Evolutionary conservation across 2,113 vertebrate genomes (phyloP), one percentile per base, ranked within the genome.

Genomic region (Callocephalon fimbriatum): DNA sequence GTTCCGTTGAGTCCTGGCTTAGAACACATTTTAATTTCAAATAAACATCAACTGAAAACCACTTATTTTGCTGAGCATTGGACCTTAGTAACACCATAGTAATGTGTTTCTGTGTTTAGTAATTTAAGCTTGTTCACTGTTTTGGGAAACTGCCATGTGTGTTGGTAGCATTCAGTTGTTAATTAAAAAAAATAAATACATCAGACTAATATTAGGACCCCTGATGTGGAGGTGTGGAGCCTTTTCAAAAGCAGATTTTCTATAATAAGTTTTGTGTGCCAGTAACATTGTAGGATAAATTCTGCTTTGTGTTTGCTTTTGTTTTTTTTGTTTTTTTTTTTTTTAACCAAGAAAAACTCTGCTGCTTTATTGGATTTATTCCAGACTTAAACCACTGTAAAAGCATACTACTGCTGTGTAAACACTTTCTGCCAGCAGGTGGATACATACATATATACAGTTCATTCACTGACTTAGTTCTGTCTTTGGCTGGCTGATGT

Each of bases 341-440:
- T 82, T 72, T 53, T 18, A 67, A 77, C 27, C 27, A 61, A 45
- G 86, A 79, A 61, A 66, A 91, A 8, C 14, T 80, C 18, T 15
- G 1, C 50, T 48, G 20, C 50, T 75, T 37, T 63, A 25, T 12
- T 93, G 15, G 38, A 47, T 68, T 87, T 80, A 9, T 59, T 89
- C 76, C 48, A 38, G 68, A 35, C 22, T 68, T 79, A 70, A 91
- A 68, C 32, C 1, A 0, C 29, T 91, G 59, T 77, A 51, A 81
- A 80, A 74, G 38, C n/a, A 44, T 73, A 17, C 50, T 62, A 8
- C 51, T 94, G 61, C 76, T 91, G 63, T 85, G 83, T 74, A 67
- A 92, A 89, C 37, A 17, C 51, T 80, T 86, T 44, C 84, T 90
- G 37, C 92, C 96, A 95, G 86, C 96, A 92, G 92, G 86, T 97